Percentiles rank a stretch among this genome's conserved stretches.
Conservation (phyloP, 2,888 invertebrate genomes). For the Acleris cristana region DNA sequence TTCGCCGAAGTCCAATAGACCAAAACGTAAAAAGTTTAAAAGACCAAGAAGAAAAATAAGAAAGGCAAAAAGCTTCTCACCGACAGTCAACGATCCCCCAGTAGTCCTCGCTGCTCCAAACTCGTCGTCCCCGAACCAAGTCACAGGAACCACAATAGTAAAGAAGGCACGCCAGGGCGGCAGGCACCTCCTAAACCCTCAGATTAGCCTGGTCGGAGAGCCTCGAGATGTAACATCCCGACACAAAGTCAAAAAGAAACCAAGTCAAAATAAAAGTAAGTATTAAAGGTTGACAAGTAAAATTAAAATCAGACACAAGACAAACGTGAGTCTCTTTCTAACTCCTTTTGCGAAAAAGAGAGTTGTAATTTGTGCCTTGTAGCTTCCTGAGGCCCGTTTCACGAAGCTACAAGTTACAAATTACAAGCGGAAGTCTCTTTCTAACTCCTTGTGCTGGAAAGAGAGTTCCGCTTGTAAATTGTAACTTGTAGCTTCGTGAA, state of each 20-base stretch:
- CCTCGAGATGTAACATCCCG: background rate
- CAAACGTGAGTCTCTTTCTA: too few species aligned
- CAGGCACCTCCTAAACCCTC: constrained; percentile 5
- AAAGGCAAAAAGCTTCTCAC: constrained; percentile 48
- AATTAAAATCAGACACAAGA: background rate
- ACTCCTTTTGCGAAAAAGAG: too few species aligned
- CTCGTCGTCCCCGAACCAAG: constrained; percentile 44
- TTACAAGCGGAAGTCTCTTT: too few species aligned
- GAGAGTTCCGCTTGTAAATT: too few species aligned
- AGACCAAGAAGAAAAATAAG: constrained; percentile 48
- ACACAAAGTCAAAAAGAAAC: constrained; percentile 49
- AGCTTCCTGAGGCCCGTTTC: too few species aligned
- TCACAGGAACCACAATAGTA: constrained; percentile 39
- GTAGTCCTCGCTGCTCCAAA: constrained; percentile 42
- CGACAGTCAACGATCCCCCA: constrained; percentile 32
- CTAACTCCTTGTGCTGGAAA: too few species aligned
- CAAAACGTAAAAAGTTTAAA: constrained; percentile 47
- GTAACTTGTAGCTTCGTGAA: too few species aligned
- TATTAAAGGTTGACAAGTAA: constrained; percentile 29
- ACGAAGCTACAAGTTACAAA: too few species aligned
- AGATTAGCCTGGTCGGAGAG: background rate
- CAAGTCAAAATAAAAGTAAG: constrained; percentile 46
- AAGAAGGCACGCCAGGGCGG: constrained; percentile 32
- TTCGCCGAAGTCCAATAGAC: background rate
- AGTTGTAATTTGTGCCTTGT: too few species aligned